phyloP scores from a whole-genome alignment of 2,113 vertebrate species.

The Pachyramphus minor region DNA sequence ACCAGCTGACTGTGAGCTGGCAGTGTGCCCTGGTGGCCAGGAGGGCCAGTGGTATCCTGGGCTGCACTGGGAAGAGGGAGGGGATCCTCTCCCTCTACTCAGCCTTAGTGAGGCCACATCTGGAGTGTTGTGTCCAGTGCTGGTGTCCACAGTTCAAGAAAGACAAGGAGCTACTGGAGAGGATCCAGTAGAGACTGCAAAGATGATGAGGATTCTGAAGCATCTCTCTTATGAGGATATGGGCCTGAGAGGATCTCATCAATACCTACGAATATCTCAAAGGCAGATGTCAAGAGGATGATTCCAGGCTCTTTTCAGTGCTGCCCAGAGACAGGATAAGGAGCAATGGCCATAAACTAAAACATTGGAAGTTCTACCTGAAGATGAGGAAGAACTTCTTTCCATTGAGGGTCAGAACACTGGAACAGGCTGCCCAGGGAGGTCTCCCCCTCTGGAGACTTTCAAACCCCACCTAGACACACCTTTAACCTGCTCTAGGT shows the following conservation, averaged over 20 bases:
- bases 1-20: no score
- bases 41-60: no score
- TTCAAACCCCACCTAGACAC: rapidly evolving
- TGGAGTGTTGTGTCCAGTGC: background rate
- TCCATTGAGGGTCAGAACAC: background rate
- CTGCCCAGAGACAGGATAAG: background rate
- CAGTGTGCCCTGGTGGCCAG: no score
- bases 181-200: background rate
- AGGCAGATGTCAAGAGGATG: background rate
- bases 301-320: background rate
- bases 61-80: no score
- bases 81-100: background rate
- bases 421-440: background rate
- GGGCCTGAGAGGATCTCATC: background rate
- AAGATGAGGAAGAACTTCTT: background rate
- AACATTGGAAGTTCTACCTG: background rate
- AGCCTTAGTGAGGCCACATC: background rate
- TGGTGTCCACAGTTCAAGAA: background rate
- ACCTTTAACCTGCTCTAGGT: background rate
- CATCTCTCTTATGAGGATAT: background rate
- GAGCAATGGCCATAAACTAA: background rate
- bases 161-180: background rate
- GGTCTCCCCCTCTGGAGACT: background rate
- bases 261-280: background rate
- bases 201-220: background rate